phyloP scores from a whole-genome alignment of 1,140 invertebrate genomes.

The Drosophila pachea region DNA sequence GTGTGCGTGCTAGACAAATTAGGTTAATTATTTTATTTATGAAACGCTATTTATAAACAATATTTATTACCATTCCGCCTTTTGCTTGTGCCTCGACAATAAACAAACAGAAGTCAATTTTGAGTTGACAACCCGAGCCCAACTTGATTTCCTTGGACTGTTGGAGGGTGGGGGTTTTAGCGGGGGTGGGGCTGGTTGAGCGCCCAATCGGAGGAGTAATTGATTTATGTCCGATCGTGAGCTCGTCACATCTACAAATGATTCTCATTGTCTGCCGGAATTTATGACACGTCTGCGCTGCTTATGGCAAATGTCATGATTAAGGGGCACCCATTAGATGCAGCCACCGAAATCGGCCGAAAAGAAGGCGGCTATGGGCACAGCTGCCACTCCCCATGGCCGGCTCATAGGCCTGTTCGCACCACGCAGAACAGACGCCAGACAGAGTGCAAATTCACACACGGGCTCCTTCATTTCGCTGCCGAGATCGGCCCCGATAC shows the following conservation, averaged over 20 bases:
- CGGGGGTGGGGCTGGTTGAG: no score
- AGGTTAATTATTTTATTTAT: conserved; percentile 72
- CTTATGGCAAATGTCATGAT: conserved; percentile 71
- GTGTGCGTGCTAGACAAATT: conserved; percentile 44
- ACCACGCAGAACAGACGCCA: conserved; percentile 68
- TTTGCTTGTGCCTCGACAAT: conserved; percentile 60
- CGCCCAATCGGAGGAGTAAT: conserved; percentile 1
- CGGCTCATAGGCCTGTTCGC: conserved; percentile 56
- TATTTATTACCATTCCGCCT: conserved; percentile 60
- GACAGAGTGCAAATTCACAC: conserved; percentile 69
- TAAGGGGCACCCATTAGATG: conserved; percentile 60
- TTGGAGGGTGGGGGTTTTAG: no score
- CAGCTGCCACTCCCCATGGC: conserved; percentile 58
- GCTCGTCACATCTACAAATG: conserved; percentile 30
- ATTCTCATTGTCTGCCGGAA: conserved; percentile 43
- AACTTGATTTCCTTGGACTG: neutral
- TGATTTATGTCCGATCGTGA: conserved; percentile 39
- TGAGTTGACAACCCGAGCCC: conserved; percentile 17
- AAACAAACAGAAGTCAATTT: conserved; percentile 53
- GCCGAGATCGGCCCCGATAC: conserved; percentile 71
- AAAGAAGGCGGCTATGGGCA: no score
- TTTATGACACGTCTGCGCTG: conserved; percentile 53
- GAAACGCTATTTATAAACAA: conserved; percentile 59
- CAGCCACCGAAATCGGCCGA: conserved; percentile 62
- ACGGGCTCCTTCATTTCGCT: conserved; percentile 49